Evolutionary conservation across 1,140 invertebrate genomes (phyloP), one percentile per base, ranked within the genome.

Genomic region (Spodoptera litura): DNA sequence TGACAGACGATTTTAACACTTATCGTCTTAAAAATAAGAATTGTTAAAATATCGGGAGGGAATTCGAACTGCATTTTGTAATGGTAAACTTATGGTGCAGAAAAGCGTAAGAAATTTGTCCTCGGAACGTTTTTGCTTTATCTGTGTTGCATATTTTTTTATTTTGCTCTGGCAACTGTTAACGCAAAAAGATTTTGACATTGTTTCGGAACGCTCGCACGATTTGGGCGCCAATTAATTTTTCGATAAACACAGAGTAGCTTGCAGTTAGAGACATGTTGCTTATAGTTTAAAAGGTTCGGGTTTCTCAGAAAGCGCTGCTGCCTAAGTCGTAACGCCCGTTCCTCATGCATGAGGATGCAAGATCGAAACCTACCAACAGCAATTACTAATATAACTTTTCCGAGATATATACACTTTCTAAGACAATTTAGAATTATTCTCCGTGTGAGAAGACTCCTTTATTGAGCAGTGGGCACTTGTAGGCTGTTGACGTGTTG

Each of bases 61-160:
- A 35, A 66, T 13, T 44, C 13, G 12, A 51, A 6, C 0, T 38
- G 25, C 12, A 52, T 15, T 12, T 53, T 64, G 13, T 49, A 6
- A 9, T 68, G 51, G 51, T 11, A 68, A 70, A 38, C 58, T 56
- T 77, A 81, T 75, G 75, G 85, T 82, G 81, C 82, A 84, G 89
- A 88, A 88, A 88, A 85, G 88, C 86, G 84, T 87, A 91, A 91
- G 89, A 92, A 92, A 92, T 92, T 92, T 92, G 91, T 92, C 89
- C 79, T 78, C 70, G 64, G 83, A 77, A 75, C 72, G 78, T 89
- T 88, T 92, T 88, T 85, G 81, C 56, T 81, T 85, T 85, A 85
- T 86, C 80, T 85, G 72, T 76, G 35, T 72, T 59, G 49, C 25
- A 38, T 72, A 61, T 38, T 80, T 84, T 85, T 83, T 85, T 85